Percentiles rank a stretch among this genome's conserved stretches.
Conservation (phyloP, 2,888 invertebrate genomes). For the Drosophila koepferae region DNA sequence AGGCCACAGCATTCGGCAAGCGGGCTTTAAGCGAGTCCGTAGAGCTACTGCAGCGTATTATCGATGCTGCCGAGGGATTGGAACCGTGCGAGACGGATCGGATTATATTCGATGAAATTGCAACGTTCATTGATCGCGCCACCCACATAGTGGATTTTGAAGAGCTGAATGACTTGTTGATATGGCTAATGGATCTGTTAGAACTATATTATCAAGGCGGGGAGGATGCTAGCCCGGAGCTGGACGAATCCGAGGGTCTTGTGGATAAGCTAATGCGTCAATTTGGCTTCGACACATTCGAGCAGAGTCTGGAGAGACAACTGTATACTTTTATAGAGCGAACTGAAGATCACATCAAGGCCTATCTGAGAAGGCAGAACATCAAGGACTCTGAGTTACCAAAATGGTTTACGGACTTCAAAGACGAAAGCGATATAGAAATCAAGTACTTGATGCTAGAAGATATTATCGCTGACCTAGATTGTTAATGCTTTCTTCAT, state of each 20-base stretch:
- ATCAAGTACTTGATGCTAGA: constrained; percentile 34
- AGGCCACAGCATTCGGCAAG: constrained; percentile 32
- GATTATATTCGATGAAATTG: constrained; percentile 3
- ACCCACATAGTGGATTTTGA: constrained; percentile 23
- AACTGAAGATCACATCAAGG: constrained; percentile 31
- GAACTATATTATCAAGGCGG: constrained; percentile 3
- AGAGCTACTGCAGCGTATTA: constrained; percentile 37
- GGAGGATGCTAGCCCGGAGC: not conserved
- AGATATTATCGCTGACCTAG: constrained; percentile 12
- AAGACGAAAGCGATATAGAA: constrained; percentile 46
- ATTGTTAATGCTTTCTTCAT: constrained; percentile 18
- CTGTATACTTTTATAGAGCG: constrained; percentile 10
- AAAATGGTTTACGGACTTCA: constrained; percentile 7
- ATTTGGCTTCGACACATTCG: constrained; percentile 27
- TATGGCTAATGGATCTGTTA: constrained; percentile 30
- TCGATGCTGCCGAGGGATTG: constrained; percentile 38
- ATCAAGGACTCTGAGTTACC: constrained; percentile 19
- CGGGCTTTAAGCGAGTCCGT: constrained; percentile 21
- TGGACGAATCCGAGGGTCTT: constrained; percentile 13
- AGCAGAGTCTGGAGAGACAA: constrained; percentile 23
- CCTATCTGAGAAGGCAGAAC: constrained; percentile 32
- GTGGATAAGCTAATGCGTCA: constrained; percentile 28
- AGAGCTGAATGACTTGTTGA: constrained; percentile 22
- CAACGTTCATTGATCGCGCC: constrained; percentile 20
- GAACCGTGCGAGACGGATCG: constrained; percentile 16